Conservation (phyloP, 2,888 invertebrate species). For the Globia sparganii region DNA sequence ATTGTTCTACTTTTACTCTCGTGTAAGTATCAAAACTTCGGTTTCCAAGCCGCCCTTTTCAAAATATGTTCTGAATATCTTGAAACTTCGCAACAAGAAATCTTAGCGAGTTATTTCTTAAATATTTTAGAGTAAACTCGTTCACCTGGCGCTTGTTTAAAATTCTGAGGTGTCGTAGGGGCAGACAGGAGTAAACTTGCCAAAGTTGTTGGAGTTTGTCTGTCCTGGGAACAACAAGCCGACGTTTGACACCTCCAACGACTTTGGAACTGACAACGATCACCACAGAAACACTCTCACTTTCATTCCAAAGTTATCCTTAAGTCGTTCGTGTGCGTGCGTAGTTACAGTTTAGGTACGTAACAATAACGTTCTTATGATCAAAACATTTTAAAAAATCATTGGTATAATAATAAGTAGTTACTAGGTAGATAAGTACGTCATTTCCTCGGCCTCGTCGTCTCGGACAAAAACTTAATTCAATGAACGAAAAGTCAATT, state of each 20-base stretch:
- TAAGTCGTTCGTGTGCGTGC: conserved; percentile 22
- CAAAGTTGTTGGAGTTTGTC: conserved; percentile 75
- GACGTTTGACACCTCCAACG: conserved; percentile 79
- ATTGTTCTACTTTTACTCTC: conserved; percentile 44
- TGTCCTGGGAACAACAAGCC: conserved; percentile 75
- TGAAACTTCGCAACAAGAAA: conserved; percentile 76
- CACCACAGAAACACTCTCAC: conserved; percentile 76
- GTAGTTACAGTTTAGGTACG: conserved; percentile 1
- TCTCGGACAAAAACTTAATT: conserved; percentile 49
- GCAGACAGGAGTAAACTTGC: conserved; percentile 77
- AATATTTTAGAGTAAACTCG: conserved; percentile 82
- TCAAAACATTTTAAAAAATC: conserved; percentile 42
- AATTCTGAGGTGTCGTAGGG: conserved; percentile 82
- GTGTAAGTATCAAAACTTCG: conserved; percentile 56
- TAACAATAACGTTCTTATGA: conserved; percentile 28
- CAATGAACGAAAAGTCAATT: conserved; percentile 54
- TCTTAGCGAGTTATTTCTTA: conserved; percentile 77
- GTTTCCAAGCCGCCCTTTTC: conserved; percentile 44
- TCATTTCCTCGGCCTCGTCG: conserved; percentile 39
- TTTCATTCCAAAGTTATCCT: conserved; percentile 46
- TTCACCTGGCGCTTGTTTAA: conserved; percentile 85
- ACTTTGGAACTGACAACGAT: conserved; percentile 77
- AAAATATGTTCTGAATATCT: conserved; percentile 62
- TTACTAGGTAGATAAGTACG: conserved; percentile 19
- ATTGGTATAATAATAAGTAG: conserved; percentile 23